Evolutionary conservation across 2,113 vertebrate genomes (phyloP), one percentile per base, ranked within the genome.

Genomic region (Gasterosteus aculeatus): DNA sequence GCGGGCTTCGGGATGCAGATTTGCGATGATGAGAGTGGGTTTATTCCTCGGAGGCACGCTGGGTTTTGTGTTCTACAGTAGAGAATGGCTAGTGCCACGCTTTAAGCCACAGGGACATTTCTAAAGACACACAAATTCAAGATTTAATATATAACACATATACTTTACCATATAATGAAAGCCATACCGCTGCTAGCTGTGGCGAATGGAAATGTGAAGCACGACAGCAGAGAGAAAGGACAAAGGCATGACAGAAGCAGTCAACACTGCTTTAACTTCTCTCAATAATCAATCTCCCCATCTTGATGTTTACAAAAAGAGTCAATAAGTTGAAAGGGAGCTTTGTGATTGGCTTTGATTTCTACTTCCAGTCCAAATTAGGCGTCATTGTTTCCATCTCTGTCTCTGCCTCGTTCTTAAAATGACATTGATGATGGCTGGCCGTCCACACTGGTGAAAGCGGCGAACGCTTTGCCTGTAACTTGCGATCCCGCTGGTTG

Each of bases 301-400:
- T 92, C 92, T 93, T 90, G 93, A 93, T 94, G 93, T 93, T 93
- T 89, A 93, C 90, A 90, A 93, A 94, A 93, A 92, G 82, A 92
- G 90, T 94, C 93, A 73, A 95, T 95, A 93, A 51, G 89, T 79
- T 81, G 81, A 88, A 87, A 86, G 90, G 84, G 87, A 85, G 82
- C 88, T 87, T 91, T 91, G 89, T 93, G 94, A 95, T 95, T 95
- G 92, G 85, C 89, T 95, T 95, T 94, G 94, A 94, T 95, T 95
- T 94, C 92, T 87, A 86, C 88, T 90, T 88, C 79, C 76, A 86
- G 82, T 87, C 88, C 78, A 93, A 92, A 93, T 93, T 86, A 92
- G 84, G 88, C 89, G 74, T 92, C 88, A 92, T 93, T 93, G 89
- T 89, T 85, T 85, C 83, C 62, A 78, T 85, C 84, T 87, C 53